Base-by-base conservation (phyloP, 1,140 invertebrate species). In the Maniola jurtina region DNA sequence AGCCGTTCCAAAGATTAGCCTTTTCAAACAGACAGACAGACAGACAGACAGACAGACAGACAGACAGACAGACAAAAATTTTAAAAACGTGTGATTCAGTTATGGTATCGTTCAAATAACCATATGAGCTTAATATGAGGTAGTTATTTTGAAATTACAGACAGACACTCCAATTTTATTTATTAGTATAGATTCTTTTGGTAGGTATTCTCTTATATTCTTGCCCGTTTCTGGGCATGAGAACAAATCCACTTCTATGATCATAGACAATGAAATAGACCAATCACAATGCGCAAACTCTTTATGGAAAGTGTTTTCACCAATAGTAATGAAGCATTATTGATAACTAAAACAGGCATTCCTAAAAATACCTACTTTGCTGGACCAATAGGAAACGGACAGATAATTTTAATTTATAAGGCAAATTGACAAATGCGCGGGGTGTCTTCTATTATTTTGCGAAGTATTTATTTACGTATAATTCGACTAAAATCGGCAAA, bases 391-490 rank as follows among this genome's bases (percentile, higher is more conserved):
- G 73, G 60, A 77, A 69, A 61, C 61, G 76, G 84, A 84, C 88
- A 87, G 73, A 88, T 90, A 89, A 79, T 84, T 57, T 45, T 45
- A 45, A 45, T 80, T 45, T 45, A 80, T 71, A 76, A 68, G 74
- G 50, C 68, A 88, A 88, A 88, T 88, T 90, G 88, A 86, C 86
- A 90, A 87, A 83, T 88, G 69, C 70, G 47, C 61, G 66, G 70
- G 66, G 63, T 65, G 64, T 73, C 70, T 72, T 57, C 64, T 73
- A 69, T 77, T 75, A 76, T 77, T 72, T 73, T 79, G 65, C 57
- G 70, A 50, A 81, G 72, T 88, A 88, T 90, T 90, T 90, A 90
- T 90, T 90, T 88, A 86, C 85, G 73, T 82, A 66, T 79, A 77
- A 80, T 78, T 70, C 61, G 66, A 77, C 75, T 61, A 64, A 52